Conservation (phyloP, 2,888 invertebrate genomes). For the Sphinx pinastri region DNA sequence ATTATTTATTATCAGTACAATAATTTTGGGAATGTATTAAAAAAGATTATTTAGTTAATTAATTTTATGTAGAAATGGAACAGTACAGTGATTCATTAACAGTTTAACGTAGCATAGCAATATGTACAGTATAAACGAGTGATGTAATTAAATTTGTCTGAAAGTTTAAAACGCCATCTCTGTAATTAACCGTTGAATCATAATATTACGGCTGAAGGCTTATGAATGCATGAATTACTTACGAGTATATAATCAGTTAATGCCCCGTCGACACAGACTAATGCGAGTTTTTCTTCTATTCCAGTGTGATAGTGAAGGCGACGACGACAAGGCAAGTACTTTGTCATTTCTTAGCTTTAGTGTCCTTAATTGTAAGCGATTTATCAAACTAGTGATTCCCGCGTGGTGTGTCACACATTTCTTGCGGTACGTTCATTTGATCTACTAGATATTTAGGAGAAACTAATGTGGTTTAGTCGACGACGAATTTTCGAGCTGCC, state of each 20-base stretch:
- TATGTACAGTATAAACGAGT: not conserved
- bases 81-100: not conserved
- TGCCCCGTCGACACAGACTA: conserved; percentile 15
- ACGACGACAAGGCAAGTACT: conserved; percentile 93
- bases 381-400: conserved; percentile 50
- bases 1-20: not conserved
- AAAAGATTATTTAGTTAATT: not conserved
- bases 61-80: conserved; percentile 1
- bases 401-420: not conserved
- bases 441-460: not conserved
- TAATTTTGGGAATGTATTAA: not conserved
- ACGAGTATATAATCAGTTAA: not conserved
- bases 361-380: conserved; percentile 48
- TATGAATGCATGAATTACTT: conserved; percentile 23
- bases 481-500: conserved; percentile 44
- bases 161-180: conserved; percentile 21
- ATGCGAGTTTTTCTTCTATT: conserved; percentile 76
- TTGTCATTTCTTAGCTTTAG: conserved; percentile 33
- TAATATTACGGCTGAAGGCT: conserved; percentile 17
- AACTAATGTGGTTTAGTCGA: not conserved
- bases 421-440: too few relatives aligned
- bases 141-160: not conserved
- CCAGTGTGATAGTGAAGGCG: conserved; percentile 97
- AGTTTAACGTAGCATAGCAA: not conserved
- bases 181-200: conserved; percentile 7